Base-by-base conservation (phyloP, 2,797 vertebrate genomes). In the Acanthurus tractus region DNA sequence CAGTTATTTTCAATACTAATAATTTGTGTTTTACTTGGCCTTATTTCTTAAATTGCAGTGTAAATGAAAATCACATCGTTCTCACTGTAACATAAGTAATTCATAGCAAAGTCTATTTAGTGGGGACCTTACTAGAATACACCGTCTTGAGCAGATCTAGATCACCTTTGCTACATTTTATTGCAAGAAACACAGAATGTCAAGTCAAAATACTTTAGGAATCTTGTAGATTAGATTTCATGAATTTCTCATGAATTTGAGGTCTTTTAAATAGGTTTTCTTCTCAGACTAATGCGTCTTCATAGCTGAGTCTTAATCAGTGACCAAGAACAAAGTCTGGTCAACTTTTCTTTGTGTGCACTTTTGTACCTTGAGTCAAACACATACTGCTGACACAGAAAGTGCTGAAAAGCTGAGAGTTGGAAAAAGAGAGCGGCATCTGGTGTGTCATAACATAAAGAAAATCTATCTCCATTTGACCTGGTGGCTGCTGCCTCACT, bases 401-500 rank as follows among this genome's bases (percentile, higher is more conserved):
- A 66, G 6, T 7, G 3, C 18, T 61, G 56, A 52, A 69, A 71
- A 61, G 48, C 49, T 70, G 42, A 13, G 15, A 63, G 57, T 20
- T 40, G 74, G 38, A 68, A 48, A 1, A 42, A 53, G 17, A 71
- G 29, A 8, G 58, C n/a, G 57, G 20, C 17, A 38, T 74, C 55
- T 45, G 44, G 46, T 56, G 34, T 61, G 61, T 70, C 57, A 70
- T 20, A 50, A 48, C 58, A 62, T 44, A 45, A 40, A 61, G 34
- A 54, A 46, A 68, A 64, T 45, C 10, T 8, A 55, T 52, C 49
- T 65, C 48, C 8, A 23, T 45, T 18, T 40, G 65, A 74, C 64
- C 64, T 52, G 36, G 12, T 17, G 36, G n/a, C 57, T 50, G 36
- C 54, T 34, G 56, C 53, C 45, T 84, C 40, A 67, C 17, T 59